Evolutionary conservation across 2,888 invertebrate species (phyloP).

Genomic region (Magallana nippona): DNA sequence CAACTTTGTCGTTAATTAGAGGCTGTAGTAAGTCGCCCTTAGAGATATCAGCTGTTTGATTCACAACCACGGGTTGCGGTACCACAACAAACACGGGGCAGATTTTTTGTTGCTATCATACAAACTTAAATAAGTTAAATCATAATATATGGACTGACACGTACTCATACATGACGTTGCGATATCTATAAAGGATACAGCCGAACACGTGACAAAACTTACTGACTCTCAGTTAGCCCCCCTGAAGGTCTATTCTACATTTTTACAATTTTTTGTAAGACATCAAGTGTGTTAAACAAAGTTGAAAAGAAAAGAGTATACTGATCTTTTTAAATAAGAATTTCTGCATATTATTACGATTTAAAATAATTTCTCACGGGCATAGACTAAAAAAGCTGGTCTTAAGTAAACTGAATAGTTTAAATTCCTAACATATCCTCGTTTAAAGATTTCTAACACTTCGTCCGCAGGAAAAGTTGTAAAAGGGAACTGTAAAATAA

Average conservation of each 20-base stretch:
- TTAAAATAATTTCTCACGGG: conserved; percentile 30
- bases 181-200: not conserved
- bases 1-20: conserved; percentile 13
- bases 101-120: too few species aligned
- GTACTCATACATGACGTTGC: too few species aligned
- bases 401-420: not conserved
- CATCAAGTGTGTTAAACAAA: conserved; percentile 22
- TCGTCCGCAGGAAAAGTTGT: conserved; percentile 5
- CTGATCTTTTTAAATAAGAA: conserved; percentile 18
- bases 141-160: too few species aligned
- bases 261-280: conserved; percentile 12
- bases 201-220: not conserved
- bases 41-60: too few species aligned
- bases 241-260: not conserved
- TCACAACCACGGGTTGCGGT: too few species aligned
- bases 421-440: conserved; percentile 18
- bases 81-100: too few species aligned
- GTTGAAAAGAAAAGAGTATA: not conserved
- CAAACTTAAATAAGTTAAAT: too few species aligned
- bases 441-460: not conserved
- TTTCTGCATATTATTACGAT: conserved; percentile 24
- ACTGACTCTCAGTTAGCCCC: not conserved
- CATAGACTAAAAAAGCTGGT: not conserved
- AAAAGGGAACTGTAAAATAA: not conserved
- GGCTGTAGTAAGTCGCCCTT: not conserved